A percentile compares a stretch with the other conserved stretches of the same genome.
phyloP scores from a whole-genome alignment of 1,140 invertebrate genomes.

The Macrostomum lignano region DNA sequence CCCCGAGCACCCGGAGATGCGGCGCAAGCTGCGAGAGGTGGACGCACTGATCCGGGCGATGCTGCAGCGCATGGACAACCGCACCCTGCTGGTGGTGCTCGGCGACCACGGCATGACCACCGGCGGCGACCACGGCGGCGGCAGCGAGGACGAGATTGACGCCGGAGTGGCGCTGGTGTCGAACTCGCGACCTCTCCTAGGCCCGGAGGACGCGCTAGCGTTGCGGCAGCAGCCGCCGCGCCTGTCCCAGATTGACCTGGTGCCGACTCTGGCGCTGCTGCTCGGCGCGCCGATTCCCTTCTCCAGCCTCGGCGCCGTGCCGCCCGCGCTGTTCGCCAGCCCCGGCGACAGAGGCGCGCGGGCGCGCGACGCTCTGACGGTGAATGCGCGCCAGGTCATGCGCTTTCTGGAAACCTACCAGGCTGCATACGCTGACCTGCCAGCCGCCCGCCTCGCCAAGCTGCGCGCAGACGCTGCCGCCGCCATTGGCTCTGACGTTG shows the following conservation, averaged over 20 bases:
- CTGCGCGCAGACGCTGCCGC: not conserved
- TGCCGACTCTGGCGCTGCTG: slow-evolving; percentile 58
- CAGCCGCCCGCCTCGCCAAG: slow-evolving; percentile 24
- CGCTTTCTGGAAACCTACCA: slow-evolving; percentile 35
- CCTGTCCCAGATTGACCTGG: slow-evolving; percentile 49
- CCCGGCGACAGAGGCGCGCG: slow-evolving; percentile 5
- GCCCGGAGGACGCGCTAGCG: not conserved
- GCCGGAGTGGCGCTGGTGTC: slow-evolving; percentile 56
- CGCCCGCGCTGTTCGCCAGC: slow-evolving; percentile 38
- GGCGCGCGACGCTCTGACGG: slow-evolving; percentile 25
- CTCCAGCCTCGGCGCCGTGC: slow-evolving; percentile 55
- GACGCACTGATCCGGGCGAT: slow-evolving; percentile 47
- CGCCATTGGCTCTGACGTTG: not conserved
- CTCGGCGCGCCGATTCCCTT: slow-evolving; percentile 66
- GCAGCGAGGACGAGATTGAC: slow-evolving; percentile 52
- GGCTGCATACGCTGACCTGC: slow-evolving; percentile 29
- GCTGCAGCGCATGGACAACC: slow-evolving; percentile 38
- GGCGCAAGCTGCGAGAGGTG: slow-evolving; percentile 56
- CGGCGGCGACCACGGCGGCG: slow-evolving; percentile 78
- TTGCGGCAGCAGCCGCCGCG: slow-evolving; percentile 2
- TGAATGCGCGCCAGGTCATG: slow-evolving; percentile 45
- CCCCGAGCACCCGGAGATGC: slow-evolving; percentile 63
- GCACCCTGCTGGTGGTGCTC: slow-evolving; percentile 61
- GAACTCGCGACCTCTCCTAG: not conserved
- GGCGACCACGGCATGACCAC: slow-evolving; percentile 94